phyloP scores from a whole-genome alignment of 2,797 vertebrate genomes.

The Coreius guichenoti region DNA sequence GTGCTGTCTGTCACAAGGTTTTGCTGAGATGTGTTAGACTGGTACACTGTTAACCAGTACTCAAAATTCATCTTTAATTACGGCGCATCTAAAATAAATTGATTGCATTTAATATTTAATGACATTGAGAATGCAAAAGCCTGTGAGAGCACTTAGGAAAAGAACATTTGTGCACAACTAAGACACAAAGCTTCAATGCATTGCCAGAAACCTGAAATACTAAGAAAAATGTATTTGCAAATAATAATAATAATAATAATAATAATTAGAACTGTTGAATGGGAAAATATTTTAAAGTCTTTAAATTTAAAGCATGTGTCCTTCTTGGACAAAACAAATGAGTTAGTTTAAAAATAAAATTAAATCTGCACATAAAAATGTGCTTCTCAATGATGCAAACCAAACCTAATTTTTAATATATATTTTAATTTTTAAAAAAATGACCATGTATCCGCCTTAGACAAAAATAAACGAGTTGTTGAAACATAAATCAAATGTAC shows the following conservation, averaged over 20 bases:
- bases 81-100: background rate
- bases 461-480: background rate
- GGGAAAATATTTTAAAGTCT: background rate
- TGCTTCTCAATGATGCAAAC: background rate
- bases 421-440: background rate
- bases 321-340: background rate
- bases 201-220: background rate
- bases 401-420: background rate
- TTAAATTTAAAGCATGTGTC: background rate
- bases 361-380: background rate
- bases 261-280: background rate
- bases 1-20: background rate
- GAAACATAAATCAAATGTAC: background rate
- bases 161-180: background rate
- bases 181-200: background rate
- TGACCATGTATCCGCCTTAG: background rate
- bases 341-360: background rate
- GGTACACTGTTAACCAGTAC: background rate
- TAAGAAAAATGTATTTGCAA: background rate
- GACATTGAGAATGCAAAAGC: background rate
- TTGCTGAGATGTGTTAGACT: background rate
- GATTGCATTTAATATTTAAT: constrained; percentile 43
- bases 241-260: no score
- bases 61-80: constrained; percentile 6
- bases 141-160: background rate